These are phyloP conservation scores for Ennomos erosarius DNA, from an alignment of 2,888 invertebrate genomes.

Conservation along the genomic window DNA sequence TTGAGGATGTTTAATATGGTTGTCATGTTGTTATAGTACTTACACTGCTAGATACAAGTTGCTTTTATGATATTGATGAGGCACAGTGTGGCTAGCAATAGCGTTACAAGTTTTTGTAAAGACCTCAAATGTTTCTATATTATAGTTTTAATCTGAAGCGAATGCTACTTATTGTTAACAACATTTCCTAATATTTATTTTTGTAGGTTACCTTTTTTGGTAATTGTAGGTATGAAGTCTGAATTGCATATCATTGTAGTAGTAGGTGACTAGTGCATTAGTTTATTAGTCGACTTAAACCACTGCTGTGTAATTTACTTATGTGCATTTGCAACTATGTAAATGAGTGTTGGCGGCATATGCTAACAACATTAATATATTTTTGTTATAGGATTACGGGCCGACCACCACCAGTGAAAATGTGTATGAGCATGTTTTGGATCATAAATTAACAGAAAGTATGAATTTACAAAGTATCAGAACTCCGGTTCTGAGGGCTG, in stretches of 20 bases:
- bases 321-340: conserved; percentile 16
- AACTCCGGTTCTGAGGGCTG: conserved; percentile 76
- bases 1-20: conserved; percentile 57
- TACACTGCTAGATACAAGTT: conserved; percentile 44
- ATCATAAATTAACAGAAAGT: conserved; percentile 77
- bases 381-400: conserved; percentile 82
- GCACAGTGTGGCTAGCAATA: conserved; percentile 23
- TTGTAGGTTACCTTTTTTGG: too few relatives aligned
- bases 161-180: too few relatives aligned
- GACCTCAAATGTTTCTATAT: too few relatives aligned
- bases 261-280: conserved; percentile 3
- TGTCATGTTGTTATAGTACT: conserved; percentile 28
- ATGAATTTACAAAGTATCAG: conserved; percentile 79
- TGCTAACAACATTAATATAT: conserved; percentile 23
- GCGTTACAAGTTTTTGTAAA: too few relatives aligned
- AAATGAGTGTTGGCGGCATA: conserved; percentile 1
- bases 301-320: conserved; percentile 7
- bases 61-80: conserved; percentile 54
- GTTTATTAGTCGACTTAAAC: conserved; percentile 29
- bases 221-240: too few relatives aligned
- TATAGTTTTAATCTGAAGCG: too few relatives aligned
- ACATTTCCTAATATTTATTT: too few relatives aligned
- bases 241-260: too few relatives aligned
- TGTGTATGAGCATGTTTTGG: conserved; percentile 77
- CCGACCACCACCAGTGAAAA: conserved; percentile 84